Percentiles rank a stretch among this genome's conserved stretches.
Evolutionary conservation across 2,888 invertebrate genomes (phyloP).

Genomic region (Geophilus truncorum): DNA sequence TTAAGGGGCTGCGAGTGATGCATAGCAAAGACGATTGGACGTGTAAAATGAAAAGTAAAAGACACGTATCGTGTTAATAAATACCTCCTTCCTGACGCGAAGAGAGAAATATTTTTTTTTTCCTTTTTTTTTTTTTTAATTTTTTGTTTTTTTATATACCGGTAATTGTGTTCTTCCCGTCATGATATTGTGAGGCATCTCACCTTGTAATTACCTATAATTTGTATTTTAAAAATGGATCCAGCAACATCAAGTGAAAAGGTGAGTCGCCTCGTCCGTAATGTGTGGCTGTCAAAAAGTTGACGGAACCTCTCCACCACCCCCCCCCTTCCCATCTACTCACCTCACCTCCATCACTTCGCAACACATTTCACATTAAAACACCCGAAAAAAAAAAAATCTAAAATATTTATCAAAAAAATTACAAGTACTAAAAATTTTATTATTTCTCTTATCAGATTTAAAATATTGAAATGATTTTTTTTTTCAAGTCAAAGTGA

Average conservation of each 20-base stretch:
- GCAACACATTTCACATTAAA: too few species aligned
- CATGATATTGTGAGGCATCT: slow-evolving; percentile 25
- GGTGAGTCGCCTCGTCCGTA: slow-evolving; percentile 27
- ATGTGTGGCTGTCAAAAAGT: slow-evolving; percentile 20
- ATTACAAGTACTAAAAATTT: too few species aligned
- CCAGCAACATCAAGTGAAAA: slow-evolving; percentile 21
- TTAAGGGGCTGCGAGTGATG: background rate
- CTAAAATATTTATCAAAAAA: too few species aligned
- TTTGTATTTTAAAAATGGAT: slow-evolving; percentile 27
- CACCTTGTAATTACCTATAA: slow-evolving; percentile 27
- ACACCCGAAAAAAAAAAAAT: too few species aligned
- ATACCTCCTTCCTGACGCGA: slow-evolving; percentile 23
- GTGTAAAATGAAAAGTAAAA: slow-evolving; percentile 17
- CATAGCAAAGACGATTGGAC: background rate
- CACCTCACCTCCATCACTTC: too few species aligned
- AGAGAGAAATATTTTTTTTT: background rate
- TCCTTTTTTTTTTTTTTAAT: background rate
- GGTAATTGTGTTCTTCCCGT: slow-evolving; percentile 24
- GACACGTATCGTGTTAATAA: slow-evolving; percentile 27
- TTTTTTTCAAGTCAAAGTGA: background rate
- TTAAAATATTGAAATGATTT: background rate
- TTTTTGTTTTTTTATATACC: background rate
- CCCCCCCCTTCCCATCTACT: background rate
- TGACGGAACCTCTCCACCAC: background rate
- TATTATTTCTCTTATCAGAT: background rate